Percentiles rank a stretch among this genome's conserved stretches.
Conservation (phyloP, 2,797 vertebrate genomes). For the Microtus obscurus region DNA sequence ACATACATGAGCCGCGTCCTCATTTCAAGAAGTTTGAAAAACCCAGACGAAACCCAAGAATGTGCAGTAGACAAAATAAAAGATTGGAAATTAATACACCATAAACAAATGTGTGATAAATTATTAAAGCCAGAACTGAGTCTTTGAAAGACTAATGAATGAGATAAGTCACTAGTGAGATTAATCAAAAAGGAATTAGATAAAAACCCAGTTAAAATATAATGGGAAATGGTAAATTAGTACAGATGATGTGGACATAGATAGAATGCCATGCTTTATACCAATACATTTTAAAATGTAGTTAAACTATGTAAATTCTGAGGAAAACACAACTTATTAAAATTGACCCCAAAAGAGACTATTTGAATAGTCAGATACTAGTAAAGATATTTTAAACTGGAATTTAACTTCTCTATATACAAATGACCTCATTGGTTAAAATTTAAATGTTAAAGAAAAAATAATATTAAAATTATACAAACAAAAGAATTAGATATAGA, state of each 20-base stretch:
- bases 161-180: slow-evolving; percentile 5
- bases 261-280: background rate
- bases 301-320: slow-evolving; percentile 10
- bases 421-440: background rate
- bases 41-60: background rate
- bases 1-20: background rate
- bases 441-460: slow-evolving; percentile 16
- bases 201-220: background rate
- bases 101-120: background rate
- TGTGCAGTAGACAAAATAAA: background rate
- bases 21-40: slow-evolving; percentile 16
- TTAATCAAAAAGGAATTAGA: slow-evolving; percentile 33
- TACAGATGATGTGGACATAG: background rate
- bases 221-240: background rate
- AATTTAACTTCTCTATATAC: background rate
- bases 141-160: slow-evolving; percentile 29
- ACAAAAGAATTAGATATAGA: slow-evolving; percentile 46
- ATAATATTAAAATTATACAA: background rate
- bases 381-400: slow-evolving; percentile 41
- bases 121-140: background rate
- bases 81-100: background rate
- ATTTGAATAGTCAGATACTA: slow-evolving; percentile 1
- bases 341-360: slow-evolving; percentile 2
- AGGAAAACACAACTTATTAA: background rate
- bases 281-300: slow-evolving; percentile 34